phyloP scores from a whole-genome alignment of 2,113 vertebrate genomes.

The Pteropus alecto region DNA sequence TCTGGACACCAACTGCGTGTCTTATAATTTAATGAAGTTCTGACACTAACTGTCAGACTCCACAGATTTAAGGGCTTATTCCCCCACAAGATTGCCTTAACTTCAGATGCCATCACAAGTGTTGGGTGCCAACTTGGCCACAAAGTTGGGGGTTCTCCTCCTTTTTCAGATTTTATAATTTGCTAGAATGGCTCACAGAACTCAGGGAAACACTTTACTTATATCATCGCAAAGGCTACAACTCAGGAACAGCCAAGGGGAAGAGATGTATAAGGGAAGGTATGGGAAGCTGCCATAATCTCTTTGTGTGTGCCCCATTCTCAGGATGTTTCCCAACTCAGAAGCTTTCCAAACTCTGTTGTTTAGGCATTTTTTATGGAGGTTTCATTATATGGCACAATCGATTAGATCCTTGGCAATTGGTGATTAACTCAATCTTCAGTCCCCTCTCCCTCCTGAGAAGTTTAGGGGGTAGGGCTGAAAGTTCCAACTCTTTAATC shows the following conservation, averaged over 20 bases:
- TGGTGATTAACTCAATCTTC: background rate
- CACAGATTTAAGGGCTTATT: background rate
- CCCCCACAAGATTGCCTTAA: background rate
- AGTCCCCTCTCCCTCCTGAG: background rate
- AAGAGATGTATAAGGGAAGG: background rate
- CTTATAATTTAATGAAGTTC: background rate
- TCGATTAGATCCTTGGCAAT: background rate
- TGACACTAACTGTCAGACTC: background rate
- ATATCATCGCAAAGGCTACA: background rate
- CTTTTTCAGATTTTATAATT: background rate
- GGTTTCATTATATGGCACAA: background rate
- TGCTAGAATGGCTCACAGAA: background rate
- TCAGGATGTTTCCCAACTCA: background rate
- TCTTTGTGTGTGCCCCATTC: too few species aligned
- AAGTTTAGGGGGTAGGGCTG: background rate
- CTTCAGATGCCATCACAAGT: background rate
- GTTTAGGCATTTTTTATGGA: background rate
- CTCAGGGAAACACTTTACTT: background rate
- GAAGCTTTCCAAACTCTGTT: background rate
- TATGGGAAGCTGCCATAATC: background rate
- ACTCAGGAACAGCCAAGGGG: background rate
- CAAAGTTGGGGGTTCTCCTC: rapidly evolving
- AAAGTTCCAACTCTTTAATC: background rate
- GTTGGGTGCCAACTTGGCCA: background rate
- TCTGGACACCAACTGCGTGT: rapidly evolving